Evolutionary conservation across 2,113 vertebrate species (phyloP).

Genomic region (Notarius quadriscutis): DNA sequence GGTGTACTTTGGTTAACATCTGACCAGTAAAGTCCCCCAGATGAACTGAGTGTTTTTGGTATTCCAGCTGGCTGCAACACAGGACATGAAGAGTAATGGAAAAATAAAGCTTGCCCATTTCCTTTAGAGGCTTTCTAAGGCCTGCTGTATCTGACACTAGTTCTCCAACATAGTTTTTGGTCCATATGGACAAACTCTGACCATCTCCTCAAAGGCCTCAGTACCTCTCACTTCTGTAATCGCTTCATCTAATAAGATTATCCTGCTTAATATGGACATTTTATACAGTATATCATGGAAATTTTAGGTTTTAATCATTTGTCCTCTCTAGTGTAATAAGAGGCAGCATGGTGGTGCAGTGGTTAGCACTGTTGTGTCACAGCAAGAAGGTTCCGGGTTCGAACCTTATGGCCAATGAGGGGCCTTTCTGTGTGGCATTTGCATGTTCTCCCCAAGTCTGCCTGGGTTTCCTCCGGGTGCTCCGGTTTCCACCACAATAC

Average conservation of each 20-base stretch:
- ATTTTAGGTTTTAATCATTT: not conserved
- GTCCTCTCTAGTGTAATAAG: not conserved
- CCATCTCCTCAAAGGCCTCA: not conserved
- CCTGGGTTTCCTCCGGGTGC: too few species aligned
- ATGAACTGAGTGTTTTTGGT: constrained; percentile 12
- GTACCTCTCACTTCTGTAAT: not conserved
- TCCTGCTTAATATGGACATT: not conserved
- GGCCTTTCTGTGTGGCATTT: too few species aligned
- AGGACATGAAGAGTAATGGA: constrained; percentile 6
- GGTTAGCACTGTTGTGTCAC: too few species aligned
- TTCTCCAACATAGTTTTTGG: not conserved
- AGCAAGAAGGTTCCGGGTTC: too few species aligned
- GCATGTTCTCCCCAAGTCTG: too few species aligned
- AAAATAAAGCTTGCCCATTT: constrained; percentile 5
- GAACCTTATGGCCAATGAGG: too few species aligned
- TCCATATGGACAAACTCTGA: not conserved
- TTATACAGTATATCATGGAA: not conserved
- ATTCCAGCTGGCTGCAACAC: constrained; percentile 6
- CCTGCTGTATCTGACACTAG: not conserved
- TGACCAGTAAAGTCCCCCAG: not conserved
- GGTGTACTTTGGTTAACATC: not conserved
- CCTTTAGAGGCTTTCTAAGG: not conserved
- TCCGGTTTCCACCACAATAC: too few species aligned
- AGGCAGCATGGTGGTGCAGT: too few species aligned
- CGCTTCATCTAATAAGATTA: not conserved